Conservation (phyloP, 2,113 vertebrate species). For the Nothobranchius kuhntae region DNA sequence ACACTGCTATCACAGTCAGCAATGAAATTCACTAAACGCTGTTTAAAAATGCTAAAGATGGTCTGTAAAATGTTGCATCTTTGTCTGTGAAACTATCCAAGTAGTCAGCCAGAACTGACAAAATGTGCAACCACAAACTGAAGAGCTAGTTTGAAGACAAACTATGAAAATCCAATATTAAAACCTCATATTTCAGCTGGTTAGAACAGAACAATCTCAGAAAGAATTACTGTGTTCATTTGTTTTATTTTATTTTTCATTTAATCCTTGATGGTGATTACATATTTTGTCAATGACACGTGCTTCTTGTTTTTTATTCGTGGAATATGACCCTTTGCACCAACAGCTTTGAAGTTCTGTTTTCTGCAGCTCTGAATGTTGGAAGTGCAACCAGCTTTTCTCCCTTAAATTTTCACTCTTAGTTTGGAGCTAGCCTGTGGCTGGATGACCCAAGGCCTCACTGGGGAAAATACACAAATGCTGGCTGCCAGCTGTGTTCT, state of each 20-base stretch:
- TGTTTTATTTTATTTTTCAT: neutral
- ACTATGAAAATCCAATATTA: too few species aligned
- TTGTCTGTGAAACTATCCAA: too few species aligned
- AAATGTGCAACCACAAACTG: too few species aligned
- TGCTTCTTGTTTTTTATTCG: neutral
- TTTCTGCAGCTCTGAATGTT: constrained; percentile 8
- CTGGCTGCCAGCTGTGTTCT: neutral
- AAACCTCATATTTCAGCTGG: too few species aligned
- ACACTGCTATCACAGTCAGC: too few species aligned
- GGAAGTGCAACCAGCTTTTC: neutral
- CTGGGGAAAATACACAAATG: constrained; percentile 8
- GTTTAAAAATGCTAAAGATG: too few species aligned
- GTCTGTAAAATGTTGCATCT: too few species aligned
- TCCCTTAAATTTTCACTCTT: neutral
- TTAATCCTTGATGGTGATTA: neutral
- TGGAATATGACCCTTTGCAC: constrained; percentile 1
- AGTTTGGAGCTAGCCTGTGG: neutral
- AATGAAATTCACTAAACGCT: too few species aligned
- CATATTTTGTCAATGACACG: neutral
- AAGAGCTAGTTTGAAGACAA: too few species aligned
- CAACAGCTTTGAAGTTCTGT: constrained; percentile 4
- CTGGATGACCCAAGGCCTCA: constrained; percentile 3
- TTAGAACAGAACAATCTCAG: neutral
- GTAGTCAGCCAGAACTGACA: too few species aligned
- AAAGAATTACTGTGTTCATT: neutral